These are phyloP conservation scores for Glaucidium brasilianum DNA, from an alignment of 2,113 vertebrate species.

Conservation along the genomic window DNA sequence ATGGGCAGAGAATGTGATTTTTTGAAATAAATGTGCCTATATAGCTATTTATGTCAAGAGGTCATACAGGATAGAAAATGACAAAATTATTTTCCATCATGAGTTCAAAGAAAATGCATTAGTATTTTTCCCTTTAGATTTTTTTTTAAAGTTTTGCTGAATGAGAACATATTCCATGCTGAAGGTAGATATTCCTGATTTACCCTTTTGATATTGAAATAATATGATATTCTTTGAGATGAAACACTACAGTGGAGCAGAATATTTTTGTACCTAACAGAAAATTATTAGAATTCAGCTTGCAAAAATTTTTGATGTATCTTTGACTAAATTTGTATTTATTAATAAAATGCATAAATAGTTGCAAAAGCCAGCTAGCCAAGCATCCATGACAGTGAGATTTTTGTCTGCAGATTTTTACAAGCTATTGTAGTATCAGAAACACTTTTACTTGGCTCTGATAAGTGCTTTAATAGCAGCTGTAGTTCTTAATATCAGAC, in stretches of 20 bases:
- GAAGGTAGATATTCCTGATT: background rate
- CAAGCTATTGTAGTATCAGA: background rate
- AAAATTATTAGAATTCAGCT: background rate
- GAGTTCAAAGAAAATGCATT: background rate
- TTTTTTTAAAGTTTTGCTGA: background rate
- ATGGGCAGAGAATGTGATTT: background rate
- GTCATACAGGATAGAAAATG: background rate
- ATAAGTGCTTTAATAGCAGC: background rate
- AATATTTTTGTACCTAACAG: background rate
- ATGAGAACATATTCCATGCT: background rate
- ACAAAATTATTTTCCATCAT: background rate
- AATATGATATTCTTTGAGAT: background rate
- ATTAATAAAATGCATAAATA: background rate
- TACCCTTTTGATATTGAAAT: background rate
- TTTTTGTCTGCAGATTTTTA: background rate
- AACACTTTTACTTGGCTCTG: background rate
- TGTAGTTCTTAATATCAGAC: background rate
- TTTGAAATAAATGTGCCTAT: background rate
- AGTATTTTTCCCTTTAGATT: background rate
- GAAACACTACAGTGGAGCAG: background rate
- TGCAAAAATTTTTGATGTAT: background rate
- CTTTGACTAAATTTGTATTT: background rate
- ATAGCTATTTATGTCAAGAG: background rate
- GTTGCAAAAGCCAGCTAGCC: background rate
- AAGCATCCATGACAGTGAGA: background rate